Evolutionary conservation across 2,888 invertebrate species (phyloP).

Genomic region (Melinaea menophilus): DNA sequence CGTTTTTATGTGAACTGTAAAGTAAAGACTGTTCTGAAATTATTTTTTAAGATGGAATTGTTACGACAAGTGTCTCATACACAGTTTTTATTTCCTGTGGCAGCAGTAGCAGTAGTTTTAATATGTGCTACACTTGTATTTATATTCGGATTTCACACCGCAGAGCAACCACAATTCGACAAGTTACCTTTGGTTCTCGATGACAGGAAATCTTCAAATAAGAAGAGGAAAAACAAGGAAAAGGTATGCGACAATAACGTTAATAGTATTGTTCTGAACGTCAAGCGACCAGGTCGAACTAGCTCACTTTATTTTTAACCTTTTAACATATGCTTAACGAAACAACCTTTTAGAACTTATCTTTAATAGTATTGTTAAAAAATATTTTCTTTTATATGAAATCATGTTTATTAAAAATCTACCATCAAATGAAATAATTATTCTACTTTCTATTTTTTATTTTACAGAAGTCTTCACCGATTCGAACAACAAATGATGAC

Average conservation of each 20-base stretch:
- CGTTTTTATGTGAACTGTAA: slow-evolving; percentile 68
- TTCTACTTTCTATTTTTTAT: slow-evolving; percentile 4
- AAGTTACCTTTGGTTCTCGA: slow-evolving; percentile 80
- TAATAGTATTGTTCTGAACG: slow-evolving; percentile 30
- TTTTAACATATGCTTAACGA: slow-evolving; percentile 57
- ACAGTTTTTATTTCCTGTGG: slow-evolving; percentile 76
- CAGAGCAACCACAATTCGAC: slow-evolving; percentile 88
- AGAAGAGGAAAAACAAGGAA: slow-evolving; percentile 84
- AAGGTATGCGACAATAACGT: slow-evolving; percentile 73
- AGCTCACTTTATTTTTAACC: slow-evolving; percentile 75
- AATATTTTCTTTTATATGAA: not conserved
- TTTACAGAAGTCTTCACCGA: slow-evolving; percentile 79
- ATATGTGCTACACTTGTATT: slow-evolving; percentile 85
- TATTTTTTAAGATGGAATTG: slow-evolving; percentile 76
- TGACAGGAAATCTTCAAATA: slow-evolving; percentile 82
- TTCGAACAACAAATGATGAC: slow-evolving; percentile 78
- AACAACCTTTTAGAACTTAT: slow-evolving; percentile 10
- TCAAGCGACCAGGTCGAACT: slow-evolving; percentile 32
- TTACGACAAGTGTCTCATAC: slow-evolving; percentile 77
- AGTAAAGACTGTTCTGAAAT: slow-evolving; percentile 52
- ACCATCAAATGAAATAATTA: not conserved
- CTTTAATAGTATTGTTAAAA: not conserved
- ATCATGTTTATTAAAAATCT: not conserved
- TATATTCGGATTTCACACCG: slow-evolving; percentile 87
- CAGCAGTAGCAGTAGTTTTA: slow-evolving; percentile 81